Evolutionary conservation across 2,888 invertebrate genomes (phyloP).

Genomic region (Lasioglossum morio): DNA sequence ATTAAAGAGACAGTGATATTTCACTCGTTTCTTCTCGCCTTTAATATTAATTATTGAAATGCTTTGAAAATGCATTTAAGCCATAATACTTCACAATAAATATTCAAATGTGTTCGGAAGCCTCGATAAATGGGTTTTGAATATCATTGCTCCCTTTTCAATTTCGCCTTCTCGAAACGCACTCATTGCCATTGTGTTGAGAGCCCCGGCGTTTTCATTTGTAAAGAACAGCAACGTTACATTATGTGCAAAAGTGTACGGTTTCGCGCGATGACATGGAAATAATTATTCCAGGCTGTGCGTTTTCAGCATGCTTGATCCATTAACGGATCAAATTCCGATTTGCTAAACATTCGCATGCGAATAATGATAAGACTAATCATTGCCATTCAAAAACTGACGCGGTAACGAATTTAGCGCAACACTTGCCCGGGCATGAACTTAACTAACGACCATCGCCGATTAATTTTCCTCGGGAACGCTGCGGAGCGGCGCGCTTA

Average conservation of each 20-base stretch:
- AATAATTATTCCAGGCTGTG: background rate
- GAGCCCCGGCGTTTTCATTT: background rate
- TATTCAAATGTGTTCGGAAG: background rate
- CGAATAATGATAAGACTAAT: background rate
- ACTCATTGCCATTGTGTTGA: background rate
- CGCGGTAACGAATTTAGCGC: background rate
- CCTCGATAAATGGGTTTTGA: background rate
- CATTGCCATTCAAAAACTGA: background rate
- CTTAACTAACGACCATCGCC: background rate
- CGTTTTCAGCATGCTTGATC: background rate
- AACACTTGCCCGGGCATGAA: background rate
- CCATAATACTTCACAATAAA: background rate
- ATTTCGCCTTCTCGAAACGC: background rate
- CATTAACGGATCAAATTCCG: constrained; percentile 9
- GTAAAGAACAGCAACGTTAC: background rate
- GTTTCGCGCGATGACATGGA: background rate
- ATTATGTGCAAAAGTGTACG: background rate
- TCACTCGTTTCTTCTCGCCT: background rate
- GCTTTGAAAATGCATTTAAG: too few species aligned
- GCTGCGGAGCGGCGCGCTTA: background rate
- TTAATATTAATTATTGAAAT: background rate
- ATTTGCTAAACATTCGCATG: background rate
- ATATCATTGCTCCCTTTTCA: background rate
- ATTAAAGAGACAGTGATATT: background rate
- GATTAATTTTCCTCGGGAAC: constrained; percentile 30